Conservation (phyloP, 2,888 invertebrate species). For the Siphlonurus alternatus region DNA sequence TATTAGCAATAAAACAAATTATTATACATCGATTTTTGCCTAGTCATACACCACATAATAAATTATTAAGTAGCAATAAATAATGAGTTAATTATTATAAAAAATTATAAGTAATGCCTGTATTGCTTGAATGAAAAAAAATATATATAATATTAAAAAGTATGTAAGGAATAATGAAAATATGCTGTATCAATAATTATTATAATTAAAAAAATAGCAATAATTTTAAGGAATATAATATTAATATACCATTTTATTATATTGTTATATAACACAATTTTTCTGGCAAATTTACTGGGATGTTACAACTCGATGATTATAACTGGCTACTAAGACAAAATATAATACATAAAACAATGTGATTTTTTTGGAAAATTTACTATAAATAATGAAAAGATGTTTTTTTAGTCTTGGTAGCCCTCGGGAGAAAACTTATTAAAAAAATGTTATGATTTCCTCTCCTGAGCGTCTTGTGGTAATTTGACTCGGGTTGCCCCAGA, state of each 20-base stretch:
- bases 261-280: neutral
- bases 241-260: too few relatives aligned
- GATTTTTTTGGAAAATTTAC: neutral
- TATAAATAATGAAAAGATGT: neutral
- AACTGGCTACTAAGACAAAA: neutral
- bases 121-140: too few relatives aligned
- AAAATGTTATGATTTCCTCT: neutral
- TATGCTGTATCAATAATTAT: too few relatives aligned
- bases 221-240: neutral
- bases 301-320: neutral
- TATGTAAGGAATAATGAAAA: neutral
- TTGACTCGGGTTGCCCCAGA: conserved; percentile 10
- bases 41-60: too few relatives aligned
- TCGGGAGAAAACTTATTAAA: neutral
- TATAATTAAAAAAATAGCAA: neutral
- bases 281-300: neutral
- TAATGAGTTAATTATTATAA: too few relatives aligned
- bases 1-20: too few relatives aligned
- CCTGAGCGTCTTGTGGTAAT: neutral
- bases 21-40: neutral
- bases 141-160: neutral
- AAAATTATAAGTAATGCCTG: too few relatives aligned
- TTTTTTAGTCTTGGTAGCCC: neutral
- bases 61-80: too few relatives aligned
- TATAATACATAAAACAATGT: too few relatives aligned